Evolutionary conservation across 2,888 invertebrate genomes (phyloP).

Genomic region (Agrochola circellaris): DNA sequence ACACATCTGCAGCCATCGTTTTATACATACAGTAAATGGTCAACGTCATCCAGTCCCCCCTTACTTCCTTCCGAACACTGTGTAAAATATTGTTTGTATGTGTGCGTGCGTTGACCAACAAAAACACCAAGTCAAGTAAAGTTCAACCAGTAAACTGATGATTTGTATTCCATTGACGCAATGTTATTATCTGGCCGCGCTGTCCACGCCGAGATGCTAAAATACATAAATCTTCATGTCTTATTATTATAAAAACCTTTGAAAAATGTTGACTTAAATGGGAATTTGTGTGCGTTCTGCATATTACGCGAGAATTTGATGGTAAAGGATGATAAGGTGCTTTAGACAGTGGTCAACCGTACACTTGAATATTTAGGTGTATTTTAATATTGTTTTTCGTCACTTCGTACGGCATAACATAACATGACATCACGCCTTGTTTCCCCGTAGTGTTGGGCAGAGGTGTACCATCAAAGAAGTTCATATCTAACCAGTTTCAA

Average conservation of each 20-base stretch:
- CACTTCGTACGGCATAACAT: no score
- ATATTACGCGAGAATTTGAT: slow-evolving; percentile 53
- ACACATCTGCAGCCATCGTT: slow-evolving; percentile 21
- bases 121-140: not conserved
- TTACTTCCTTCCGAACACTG: not conserved
- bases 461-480: no score
- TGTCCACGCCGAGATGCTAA: slow-evolving; percentile 47
- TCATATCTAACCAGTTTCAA: no score
- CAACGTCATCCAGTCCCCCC: not conserved
- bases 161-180: slow-evolving; percentile 70
- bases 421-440: no score
- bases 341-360: slow-evolving; percentile 29
- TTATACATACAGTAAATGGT: not conserved
- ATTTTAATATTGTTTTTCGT: no score
- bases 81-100: not conserved
- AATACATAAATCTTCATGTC: slow-evolving; percentile 61
- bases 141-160: slow-evolving; percentile 57
- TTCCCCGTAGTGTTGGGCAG: no score
- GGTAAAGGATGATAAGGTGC: slow-evolving; percentile 34
- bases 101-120: slow-evolving; percentile 35
- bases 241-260: slow-evolving; percentile 60
- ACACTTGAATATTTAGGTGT: not conserved
- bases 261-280: slow-evolving; percentile 52
- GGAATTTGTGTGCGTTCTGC: slow-evolving; percentile 49
- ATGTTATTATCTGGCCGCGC: slow-evolving; percentile 57